These are phyloP conservation scores for Ips typographus DNA, from an alignment of 1,140 invertebrate species.

Conservation along the genomic window DNA sequence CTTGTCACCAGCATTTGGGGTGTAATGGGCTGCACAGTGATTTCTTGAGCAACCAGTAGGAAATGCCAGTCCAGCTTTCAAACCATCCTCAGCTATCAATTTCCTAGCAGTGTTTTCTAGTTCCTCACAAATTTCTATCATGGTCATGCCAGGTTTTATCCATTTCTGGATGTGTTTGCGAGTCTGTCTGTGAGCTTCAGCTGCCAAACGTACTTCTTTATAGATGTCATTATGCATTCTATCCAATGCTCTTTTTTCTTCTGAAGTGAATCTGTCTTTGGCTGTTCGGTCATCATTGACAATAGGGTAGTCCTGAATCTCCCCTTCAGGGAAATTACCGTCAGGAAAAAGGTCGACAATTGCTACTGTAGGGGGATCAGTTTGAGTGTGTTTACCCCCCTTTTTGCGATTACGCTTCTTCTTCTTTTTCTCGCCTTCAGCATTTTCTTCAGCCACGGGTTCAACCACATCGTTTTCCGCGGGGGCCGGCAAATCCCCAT, in stretches of 20 bases:
- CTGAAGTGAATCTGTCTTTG: conserved; percentile 82
- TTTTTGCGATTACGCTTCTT: conserved; percentile 58
- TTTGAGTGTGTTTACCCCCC: conserved; percentile 62
- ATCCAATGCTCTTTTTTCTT: conserved; percentile 86
- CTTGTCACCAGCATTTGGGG: conserved; percentile 96
- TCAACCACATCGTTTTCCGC: conserved; percentile 34
- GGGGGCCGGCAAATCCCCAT: conserved; percentile 23
- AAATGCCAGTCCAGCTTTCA: conserved; percentile 96
- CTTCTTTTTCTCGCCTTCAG: conserved; percentile 60
- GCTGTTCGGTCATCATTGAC: conserved; percentile 79
- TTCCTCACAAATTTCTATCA: conserved; percentile 99
- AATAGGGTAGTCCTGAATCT: conserved; percentile 75
- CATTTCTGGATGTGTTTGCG: conserved; percentile 85
- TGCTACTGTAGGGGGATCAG: conserved; percentile 83
- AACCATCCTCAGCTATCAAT: conserved; percentile 92
- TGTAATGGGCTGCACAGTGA: conserved; percentile 99
- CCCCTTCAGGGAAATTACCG: conserved; percentile 76
- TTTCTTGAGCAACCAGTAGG: conserved; percentile 98
- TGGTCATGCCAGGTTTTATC: conserved; percentile 98
- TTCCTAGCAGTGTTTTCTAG: conserved; percentile 89
- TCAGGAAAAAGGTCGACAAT: conserved; percentile 83
- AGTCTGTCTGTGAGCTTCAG: conserved; percentile 95
- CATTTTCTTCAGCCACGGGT: conserved; percentile 51
- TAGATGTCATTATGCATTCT: conserved; percentile 87
- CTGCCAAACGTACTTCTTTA: conserved; percentile 91